phyloP scores from a whole-genome alignment of 2,797 vertebrate genomes.

The Characodon lateralis region DNA sequence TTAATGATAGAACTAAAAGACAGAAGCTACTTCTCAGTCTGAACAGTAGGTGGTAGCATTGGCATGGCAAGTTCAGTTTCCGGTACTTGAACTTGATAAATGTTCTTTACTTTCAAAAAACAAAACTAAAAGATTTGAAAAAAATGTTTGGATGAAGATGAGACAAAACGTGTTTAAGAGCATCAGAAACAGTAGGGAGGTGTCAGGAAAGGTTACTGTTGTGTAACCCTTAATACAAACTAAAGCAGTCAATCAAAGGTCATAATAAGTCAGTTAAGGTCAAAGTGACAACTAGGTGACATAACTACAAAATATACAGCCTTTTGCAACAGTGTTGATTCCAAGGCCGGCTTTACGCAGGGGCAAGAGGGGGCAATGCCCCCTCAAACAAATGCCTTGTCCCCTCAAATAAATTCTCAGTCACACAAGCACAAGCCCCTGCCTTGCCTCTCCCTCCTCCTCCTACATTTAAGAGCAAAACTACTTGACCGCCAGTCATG shows the following conservation, averaged over 20 bases:
- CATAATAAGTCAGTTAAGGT: neutral
- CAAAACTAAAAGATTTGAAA: neutral
- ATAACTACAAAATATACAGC: neutral
- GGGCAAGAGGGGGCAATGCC: no score
- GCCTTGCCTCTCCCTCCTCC: no score
- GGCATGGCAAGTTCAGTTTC: neutral
- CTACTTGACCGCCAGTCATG: no score
- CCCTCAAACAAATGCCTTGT: no score
- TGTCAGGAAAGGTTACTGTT: neutral
- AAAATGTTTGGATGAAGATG: no score
- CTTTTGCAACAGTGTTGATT: no score
- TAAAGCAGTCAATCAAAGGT: neutral
- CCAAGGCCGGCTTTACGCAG: no score
- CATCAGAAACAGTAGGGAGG: no score
- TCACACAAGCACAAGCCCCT: no score
- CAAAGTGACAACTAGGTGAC: neutral
- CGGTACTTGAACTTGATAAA: neutral
- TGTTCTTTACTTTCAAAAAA: neutral
- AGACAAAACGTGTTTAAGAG: neutral
- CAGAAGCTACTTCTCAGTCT: constrained; percentile 38
- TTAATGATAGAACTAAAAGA: neutral
- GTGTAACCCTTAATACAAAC: neutral
- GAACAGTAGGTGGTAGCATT: constrained; percentile 67
- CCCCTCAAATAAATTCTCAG: no score
- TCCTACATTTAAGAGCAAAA: no score